These are phyloP conservation scores for Drosophila mayaguana DNA, from an alignment of 2,888 invertebrate species.

Conservation along the genomic window DNA sequence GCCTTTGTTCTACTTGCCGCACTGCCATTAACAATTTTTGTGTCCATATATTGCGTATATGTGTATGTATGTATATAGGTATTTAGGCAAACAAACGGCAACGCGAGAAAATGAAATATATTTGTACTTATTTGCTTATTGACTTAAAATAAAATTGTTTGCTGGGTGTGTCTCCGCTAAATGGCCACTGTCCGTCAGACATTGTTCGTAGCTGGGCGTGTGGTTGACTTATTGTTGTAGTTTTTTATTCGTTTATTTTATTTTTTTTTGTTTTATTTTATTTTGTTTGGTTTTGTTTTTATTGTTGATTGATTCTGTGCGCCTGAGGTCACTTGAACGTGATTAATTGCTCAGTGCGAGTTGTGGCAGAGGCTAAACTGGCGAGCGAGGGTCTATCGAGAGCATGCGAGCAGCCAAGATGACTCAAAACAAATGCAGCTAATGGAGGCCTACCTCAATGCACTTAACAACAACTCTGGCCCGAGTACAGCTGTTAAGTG, in stretches of 20 bases:
- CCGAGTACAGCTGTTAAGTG: slow-evolving; percentile 11
- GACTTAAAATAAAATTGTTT: slow-evolving; percentile 72
- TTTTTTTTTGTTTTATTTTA: slow-evolving; percentile 12
- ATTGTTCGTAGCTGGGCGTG: slow-evolving; percentile 49
- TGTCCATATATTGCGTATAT: neutral
- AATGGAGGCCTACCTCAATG: slow-evolving; percentile 56
- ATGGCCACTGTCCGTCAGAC: slow-evolving; percentile 71
- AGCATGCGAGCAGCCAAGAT: neutral
- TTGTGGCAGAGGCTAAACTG: neutral
- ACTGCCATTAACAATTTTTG: slow-evolving; percentile 39
- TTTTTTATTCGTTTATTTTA: slow-evolving; percentile 5
- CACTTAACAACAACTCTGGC: slow-evolving; percentile 28
- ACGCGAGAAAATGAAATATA: slow-evolving; percentile 50
- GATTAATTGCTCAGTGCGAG: slow-evolving; percentile 68
- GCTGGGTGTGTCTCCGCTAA: slow-evolving; percentile 73
- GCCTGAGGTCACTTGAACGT: slow-evolving; percentile 74
- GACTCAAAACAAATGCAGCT: slow-evolving; percentile 30
- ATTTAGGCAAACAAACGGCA: slow-evolving; percentile 30
- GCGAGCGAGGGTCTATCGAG: slow-evolving; percentile 24
- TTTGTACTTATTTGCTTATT: slow-evolving; percentile 69
- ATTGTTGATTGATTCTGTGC: slow-evolving; percentile 72
- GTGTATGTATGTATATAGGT: neutral
- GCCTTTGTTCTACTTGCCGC: slow-evolving; percentile 57
- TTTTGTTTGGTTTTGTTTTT: slow-evolving; percentile 18
- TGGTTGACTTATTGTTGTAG: slow-evolving; percentile 26